A percentile compares a stretch with the other conserved stretches of the same genome.
Evolutionary conservation across 2,888 invertebrate species (phyloP).

Genomic region (Apomyelois bistriatella): DNA sequence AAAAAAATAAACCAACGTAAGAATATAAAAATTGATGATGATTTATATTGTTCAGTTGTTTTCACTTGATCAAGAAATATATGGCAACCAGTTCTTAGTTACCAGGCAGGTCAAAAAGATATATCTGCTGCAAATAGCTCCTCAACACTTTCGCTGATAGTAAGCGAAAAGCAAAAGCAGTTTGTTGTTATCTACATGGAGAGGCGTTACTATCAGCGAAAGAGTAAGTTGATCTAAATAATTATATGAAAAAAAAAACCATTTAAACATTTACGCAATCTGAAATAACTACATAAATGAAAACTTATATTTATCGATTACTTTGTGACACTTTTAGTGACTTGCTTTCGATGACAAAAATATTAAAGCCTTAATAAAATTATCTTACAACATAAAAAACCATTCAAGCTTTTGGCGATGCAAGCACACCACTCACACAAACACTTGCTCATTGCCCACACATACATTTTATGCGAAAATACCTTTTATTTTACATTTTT

Average conservation of each 20-base stretch:
- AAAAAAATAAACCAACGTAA: too few species aligned
- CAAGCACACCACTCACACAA: constrained; percentile 47
- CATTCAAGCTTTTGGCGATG: constrained; percentile 48
- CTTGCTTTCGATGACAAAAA: constrained; percentile 49
- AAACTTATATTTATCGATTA: constrained; percentile 12
- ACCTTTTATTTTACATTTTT: not conserved
- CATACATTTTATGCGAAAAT: constrained; percentile 6
- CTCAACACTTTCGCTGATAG: too few species aligned
- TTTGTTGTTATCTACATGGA: too few species aligned
- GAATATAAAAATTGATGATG: not conserved
- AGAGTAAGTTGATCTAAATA: too few species aligned
- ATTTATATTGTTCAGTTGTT: not conserved
- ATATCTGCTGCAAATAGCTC: too few species aligned
- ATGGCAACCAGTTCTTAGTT: constrained; percentile 4
- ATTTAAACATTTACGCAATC: not conserved
- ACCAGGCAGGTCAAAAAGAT: not conserved
- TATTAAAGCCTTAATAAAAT: constrained; percentile 34
- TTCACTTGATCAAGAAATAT: not conserved
- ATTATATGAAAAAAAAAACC: not conserved
- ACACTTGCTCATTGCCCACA: constrained; percentile 22
- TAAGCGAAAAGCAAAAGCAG: too few species aligned
- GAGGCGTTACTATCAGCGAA: too few species aligned
- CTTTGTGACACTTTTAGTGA: constrained; percentile 67
- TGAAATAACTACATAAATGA: not conserved
- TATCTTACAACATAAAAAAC: constrained; percentile 24